Evolutionary conservation across 2,888 invertebrate species (phyloP), one percentile per base, ranked within the genome.

Genomic region (Escarpia spicata): DNA sequence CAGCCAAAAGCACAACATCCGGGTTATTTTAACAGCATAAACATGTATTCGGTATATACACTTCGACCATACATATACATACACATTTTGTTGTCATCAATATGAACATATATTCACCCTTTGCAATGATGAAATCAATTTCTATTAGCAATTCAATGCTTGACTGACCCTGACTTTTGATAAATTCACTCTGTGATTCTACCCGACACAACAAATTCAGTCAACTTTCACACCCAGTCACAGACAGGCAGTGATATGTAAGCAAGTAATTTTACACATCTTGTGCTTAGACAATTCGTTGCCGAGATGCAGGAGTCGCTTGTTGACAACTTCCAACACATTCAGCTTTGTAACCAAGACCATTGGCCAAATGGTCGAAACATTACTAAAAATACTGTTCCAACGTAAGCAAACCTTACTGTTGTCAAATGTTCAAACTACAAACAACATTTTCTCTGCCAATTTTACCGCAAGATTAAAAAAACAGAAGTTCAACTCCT

Each of bases 101-200:
- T 75, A 75, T 75, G 75, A 75, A 75, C 75, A 75, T n/a, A 75
- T 75, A 75, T 75, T 75, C 75, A 75, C 75, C 75, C n/a, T 75
- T 75, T 75, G 75, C 75, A 75, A 75, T 75, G 75, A 26, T 75
- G 26, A 75, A 75, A 26, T 75, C 26, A 75, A 75, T 75, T 75
- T 75, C 75, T 75, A 75, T 26, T 26, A 26, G 75, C 75, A 75
- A 75, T 75, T 75, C 75, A 75, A 26, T 75, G 26, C n/a, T 26
- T 75, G 75, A 19, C n/a, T 75, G n/a, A 19, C 75, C 75, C 26
- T n/a, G 26, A 75, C 75, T 75, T 75, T 75, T 75, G 75, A 75
- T 75, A 75, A 75, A 75, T 75, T 75, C 75, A 75, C 75, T 75
- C 75, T 15, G 75, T 75, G 75, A 75, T 75, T 75, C 75, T 15